These are phyloP conservation scores for Centropus unirufus DNA, from an alignment of 2,113 vertebrate genomes.

Conservation along the genomic window DNA sequence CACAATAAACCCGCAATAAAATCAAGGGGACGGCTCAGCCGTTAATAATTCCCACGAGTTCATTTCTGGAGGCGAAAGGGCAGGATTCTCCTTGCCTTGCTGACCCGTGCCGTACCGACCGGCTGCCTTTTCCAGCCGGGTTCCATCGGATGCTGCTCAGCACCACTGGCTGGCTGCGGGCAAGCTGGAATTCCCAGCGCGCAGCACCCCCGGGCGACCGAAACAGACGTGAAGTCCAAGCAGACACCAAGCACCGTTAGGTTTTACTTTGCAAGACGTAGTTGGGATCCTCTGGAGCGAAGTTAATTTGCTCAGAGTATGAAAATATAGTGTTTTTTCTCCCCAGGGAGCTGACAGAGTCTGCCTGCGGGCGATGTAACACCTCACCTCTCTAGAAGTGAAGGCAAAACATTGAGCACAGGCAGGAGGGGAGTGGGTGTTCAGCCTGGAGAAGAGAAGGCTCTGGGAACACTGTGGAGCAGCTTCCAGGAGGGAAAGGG, in stretches of 20 bases:
- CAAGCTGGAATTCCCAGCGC: not conserved
- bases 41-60: not conserved
- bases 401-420: not conserved
- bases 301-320: not conserved
- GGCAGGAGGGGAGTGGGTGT: no score
- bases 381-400: not conserved
- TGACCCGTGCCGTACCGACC: not conserved
- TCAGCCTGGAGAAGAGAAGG: no score
- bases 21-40: not conserved
- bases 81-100: not conserved
- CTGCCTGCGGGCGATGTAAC: fast-evolving
- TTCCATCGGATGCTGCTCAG: not conserved
- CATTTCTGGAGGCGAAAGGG: not conserved
- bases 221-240: not conserved
- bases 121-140: not conserved
- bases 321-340: not conserved
- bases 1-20: not conserved
- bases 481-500: no score
- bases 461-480: no score
- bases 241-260: not conserved
- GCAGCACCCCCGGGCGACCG: not conserved
- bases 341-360: not conserved
- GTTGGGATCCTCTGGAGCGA: not conserved
- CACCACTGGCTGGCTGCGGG: not conserved
- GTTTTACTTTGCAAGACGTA: not conserved